phyloP scores from a whole-genome alignment of 2,888 invertebrate species.

The Microdon myrmicae region DNA sequence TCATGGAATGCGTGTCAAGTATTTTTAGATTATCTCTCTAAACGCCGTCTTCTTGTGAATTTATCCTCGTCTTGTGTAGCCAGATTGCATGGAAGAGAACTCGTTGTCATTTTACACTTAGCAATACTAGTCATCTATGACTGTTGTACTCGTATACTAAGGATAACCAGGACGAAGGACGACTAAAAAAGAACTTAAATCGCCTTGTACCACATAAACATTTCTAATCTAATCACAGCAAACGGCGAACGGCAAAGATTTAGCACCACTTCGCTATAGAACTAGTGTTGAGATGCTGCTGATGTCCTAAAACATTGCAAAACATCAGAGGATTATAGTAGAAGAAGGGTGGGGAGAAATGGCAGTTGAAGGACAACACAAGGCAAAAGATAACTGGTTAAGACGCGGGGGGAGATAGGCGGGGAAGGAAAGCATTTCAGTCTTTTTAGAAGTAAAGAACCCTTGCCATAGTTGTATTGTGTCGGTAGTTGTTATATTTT shows the following conservation, averaged over 20 bases:
- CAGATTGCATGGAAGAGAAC: no score
- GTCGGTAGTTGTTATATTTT: conserved; percentile 31
- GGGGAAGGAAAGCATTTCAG: conserved; percentile 27
- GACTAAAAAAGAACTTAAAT: conserved; percentile 19
- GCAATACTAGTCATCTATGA: no score
- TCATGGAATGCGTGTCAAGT: conserved; percentile 12
- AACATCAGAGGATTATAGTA: conserved; percentile 9
- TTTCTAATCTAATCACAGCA: conserved; percentile 48
- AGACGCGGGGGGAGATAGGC: not conserved
- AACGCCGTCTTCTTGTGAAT: not conserved
- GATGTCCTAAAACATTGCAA: not conserved
- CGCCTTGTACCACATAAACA: conserved; percentile 43
- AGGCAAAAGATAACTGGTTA: conserved; percentile 5
- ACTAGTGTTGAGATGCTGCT: conserved; percentile 14
- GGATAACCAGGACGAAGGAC: not conserved
- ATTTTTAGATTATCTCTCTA: conserved; percentile 26
- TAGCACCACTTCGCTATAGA: no score
- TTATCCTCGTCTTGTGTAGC: conserved; percentile 20
- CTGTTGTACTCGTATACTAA: no score
- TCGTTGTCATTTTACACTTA: no score
- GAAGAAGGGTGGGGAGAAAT: conserved; percentile 28
- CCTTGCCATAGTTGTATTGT: no score
- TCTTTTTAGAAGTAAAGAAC: conserved; percentile 45
- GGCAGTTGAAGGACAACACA: conserved; percentile 19
- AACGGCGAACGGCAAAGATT: conserved; percentile 36